These are phyloP conservation scores for Julus scandinavius DNA, from an alignment of 2,888 invertebrate species.

Conservation along the genomic window DNA sequence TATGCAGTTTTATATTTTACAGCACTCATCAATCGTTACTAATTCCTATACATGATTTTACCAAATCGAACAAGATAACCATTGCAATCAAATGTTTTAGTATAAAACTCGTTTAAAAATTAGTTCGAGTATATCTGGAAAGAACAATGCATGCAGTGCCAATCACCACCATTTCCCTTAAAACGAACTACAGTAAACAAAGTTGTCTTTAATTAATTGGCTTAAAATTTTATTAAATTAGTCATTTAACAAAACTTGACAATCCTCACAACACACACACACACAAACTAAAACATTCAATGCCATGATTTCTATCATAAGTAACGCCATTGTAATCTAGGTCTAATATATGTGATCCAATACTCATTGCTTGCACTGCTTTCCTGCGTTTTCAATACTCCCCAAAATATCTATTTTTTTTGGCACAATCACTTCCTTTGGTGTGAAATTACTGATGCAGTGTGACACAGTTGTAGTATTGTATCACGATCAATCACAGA, in stretches of 20 bases:
- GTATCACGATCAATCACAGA: neutral
- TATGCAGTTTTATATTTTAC: too few relatives aligned
- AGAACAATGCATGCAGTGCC: too few relatives aligned
- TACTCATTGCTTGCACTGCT: neutral
- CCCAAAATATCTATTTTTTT: neutral
- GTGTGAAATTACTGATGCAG: neutral
- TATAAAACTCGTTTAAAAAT: too few relatives aligned
- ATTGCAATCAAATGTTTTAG: too few relatives aligned
- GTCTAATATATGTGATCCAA: neutral
- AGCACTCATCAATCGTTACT: too few relatives aligned
- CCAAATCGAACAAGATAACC: too few relatives aligned
- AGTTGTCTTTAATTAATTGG: neutral
- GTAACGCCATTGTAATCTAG: neutral
- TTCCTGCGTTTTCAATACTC: neutral
- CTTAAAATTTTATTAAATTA: neutral
- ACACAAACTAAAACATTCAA: neutral
- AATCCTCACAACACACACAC: neutral
- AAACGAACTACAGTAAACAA: constrained; percentile 41
- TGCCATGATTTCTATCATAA: neutral
- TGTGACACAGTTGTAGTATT: neutral
- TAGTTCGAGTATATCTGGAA: too few relatives aligned
- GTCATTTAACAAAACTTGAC: neutral
- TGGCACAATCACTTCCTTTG: neutral
- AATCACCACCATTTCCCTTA: neutral
- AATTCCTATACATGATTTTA: too few relatives aligned